phyloP scores from a whole-genome alignment of 2,113 vertebrate genomes.

The Hypanus sabinus region DNA sequence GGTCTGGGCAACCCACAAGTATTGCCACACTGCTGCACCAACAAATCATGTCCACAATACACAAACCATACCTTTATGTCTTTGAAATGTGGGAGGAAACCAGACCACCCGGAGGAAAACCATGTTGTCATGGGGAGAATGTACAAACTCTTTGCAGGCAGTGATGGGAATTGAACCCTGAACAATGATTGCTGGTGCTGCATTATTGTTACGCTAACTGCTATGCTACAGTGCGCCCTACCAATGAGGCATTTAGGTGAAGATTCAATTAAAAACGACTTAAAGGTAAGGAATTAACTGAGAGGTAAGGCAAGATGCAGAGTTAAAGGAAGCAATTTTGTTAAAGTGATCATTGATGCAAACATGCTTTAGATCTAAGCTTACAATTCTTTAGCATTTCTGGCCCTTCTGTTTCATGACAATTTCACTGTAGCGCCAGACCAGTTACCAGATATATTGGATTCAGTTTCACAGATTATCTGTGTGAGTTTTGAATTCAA shows the following conservation, averaged over 20 bases:
- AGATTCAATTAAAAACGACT: neutral
- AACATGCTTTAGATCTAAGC: neutral
- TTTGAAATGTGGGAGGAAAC: too few species aligned
- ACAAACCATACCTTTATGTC: too few species aligned
- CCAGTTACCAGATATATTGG: neutral
- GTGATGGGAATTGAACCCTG: too few species aligned
- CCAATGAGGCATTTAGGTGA: neutral
- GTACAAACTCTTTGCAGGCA: too few species aligned
- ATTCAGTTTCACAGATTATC: neutral
- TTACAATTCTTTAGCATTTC: neutral
- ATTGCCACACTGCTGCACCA: too few species aligned
- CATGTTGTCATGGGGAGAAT: too few species aligned
- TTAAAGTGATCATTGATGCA: neutral
- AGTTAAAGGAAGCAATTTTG: neutral
- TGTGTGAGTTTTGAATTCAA: neutral
- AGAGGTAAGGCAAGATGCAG: neutral
- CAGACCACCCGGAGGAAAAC: too few species aligned
- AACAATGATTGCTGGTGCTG: too few species aligned
- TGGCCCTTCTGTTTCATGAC: neutral
- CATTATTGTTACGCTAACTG: too few species aligned
- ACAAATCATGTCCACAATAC: too few species aligned
- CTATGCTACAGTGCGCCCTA: too few species aligned
- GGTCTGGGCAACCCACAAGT: too few species aligned
- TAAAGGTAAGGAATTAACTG: neutral
- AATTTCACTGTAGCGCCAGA: neutral